Percentiles rank a stretch among this genome's conserved stretches.
Evolutionary conservation across 2,888 invertebrate species (phyloP).

Genomic region (Catotricha subobsoleta): DNA sequence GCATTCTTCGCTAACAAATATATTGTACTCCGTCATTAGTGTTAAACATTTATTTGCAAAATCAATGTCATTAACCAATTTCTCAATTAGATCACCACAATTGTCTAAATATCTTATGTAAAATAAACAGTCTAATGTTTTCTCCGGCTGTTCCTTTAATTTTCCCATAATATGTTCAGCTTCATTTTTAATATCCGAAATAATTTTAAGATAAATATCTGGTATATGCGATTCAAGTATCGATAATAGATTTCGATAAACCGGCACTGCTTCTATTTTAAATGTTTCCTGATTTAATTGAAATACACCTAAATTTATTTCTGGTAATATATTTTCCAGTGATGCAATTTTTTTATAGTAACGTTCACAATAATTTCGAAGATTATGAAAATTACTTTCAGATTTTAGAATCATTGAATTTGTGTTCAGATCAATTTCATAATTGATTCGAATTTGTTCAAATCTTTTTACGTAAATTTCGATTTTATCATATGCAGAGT

Average conservation of each 20-base stretch:
- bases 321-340: slow-evolving; percentile 45
- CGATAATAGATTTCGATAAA: slow-evolving; percentile 48
- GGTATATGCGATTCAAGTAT: slow-evolving; percentile 46
- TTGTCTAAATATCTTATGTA: slow-evolving; percentile 36
- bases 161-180: slow-evolving; percentile 40
- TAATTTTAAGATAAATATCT: slow-evolving; percentile 42
- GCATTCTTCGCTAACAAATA: slow-evolving; percentile 55
- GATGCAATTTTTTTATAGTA: slow-evolving; percentile 50
- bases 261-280: slow-evolving; percentile 51
- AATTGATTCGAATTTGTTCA: slow-evolving; percentile 45
- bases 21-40: slow-evolving; percentile 61
- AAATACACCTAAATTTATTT: slow-evolving; percentile 54
- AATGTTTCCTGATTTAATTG: slow-evolving; percentile 50
- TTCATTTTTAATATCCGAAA: slow-evolving; percentile 25
- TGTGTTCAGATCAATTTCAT: slow-evolving; percentile 46
- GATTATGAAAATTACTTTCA: slow-evolving; percentile 44
- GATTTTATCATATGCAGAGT: slow-evolving; percentile 42
- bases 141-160: slow-evolving; percentile 44
- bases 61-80: slow-evolving; percentile 53
- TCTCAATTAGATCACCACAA: slow-evolving; percentile 44
- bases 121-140: slow-evolving; percentile 50
- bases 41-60: slow-evolving; percentile 71
- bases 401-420: slow-evolving; percentile 41
- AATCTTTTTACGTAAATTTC: slow-evolving; percentile 47
- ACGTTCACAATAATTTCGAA: slow-evolving; percentile 47